A percentile compares a stretch with the other conserved stretches of the same genome.
phyloP scores from a whole-genome alignment of 53 echinoderm and acorn worm species.

The Temnopleurus reevesii region DNA sequence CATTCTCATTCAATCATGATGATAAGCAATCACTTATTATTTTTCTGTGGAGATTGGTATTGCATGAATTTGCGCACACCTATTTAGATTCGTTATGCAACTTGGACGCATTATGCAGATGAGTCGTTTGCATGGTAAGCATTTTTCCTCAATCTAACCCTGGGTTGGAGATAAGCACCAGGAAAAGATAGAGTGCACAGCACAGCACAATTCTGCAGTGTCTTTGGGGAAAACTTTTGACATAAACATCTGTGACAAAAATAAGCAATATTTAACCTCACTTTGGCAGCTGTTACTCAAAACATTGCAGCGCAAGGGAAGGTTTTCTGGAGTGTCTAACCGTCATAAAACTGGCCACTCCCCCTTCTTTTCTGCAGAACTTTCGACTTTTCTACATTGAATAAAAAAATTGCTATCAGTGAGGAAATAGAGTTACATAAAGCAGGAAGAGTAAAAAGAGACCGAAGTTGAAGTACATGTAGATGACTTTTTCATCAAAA shows the following conservation, averaged over 20 bases:
- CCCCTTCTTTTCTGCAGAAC: too few relatives aligned
- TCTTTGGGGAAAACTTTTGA: constrained; percentile 32
- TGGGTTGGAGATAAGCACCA: constrained; percentile 35
- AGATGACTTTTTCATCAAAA: too few relatives aligned
- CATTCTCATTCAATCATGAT: too few relatives aligned
- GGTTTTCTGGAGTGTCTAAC: background rate
- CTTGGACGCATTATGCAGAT: background rate
- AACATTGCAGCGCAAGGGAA: background rate
- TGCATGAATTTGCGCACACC: background rate
- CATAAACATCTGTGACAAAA: constrained; percentile 38
- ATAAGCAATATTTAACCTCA: constrained; percentile 26
- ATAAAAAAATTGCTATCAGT: too few relatives aligned
- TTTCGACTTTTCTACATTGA: too few relatives aligned
- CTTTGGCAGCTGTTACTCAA: background rate
- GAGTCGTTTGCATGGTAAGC: constrained; percentile 4
- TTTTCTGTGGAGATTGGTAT: background rate
- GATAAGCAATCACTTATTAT: background rate
- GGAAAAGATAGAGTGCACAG: constrained; percentile 41
- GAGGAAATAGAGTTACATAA: too few relatives aligned
- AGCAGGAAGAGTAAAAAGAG: too few relatives aligned
- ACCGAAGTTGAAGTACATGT: too few relatives aligned
- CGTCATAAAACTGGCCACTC: background rate
- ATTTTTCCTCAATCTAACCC: background rate
- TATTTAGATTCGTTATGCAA: background rate
- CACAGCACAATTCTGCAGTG: constrained; percentile 21